Evolutionary conservation across 2,888 invertebrate genomes (phyloP), one percentile per base, ranked within the genome.

Genomic region (Aphidius colemani): DNA sequence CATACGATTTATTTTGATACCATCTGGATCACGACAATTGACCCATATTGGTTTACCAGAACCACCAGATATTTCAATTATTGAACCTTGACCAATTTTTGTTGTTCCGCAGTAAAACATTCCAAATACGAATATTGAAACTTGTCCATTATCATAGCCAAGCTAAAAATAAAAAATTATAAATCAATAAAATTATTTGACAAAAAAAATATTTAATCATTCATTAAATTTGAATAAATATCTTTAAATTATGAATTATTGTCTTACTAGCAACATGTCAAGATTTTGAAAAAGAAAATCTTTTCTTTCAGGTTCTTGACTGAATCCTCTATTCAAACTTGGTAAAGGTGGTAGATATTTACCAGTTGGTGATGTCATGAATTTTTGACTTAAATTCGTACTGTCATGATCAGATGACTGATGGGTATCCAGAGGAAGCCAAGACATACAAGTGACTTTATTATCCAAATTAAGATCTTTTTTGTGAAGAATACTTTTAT

Each of bases 41-140:
- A 75, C 74, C 80, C 80, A 82, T 53, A 82, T 73, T 7, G 80
- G 74, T 62, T 76, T 77, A 48, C 73, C 75, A 6, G 71, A 72
- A 61, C 80, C 81, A 45, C 82, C 81, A 59, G 70, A 74, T 40
- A 82, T 78, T 63, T 81, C 78, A 11, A 78, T 69, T 53, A 82
- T 71, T 51, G 74, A 69, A 61, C 78, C 77, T 13, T 71, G 69
- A 7, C 79, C 78, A 44, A 80, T 63, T 39, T 66, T 67, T 65
- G 94, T 85, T 7, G 86, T 86, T 6, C 93, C 92, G 78, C 92
- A 91, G 39, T 91, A 90, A 75, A 94, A 91, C 75, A 93, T 88
- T 11, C 96, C 96, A 82, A 94, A 93, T 6, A 95, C 89, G 76
- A 90, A 90, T 75, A 96, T 85, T 4, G 74, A 70, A 10, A 80